Base-by-base conservation (phyloP, 2,888 invertebrate genomes). In the Tetheella fluctuosa region DNA sequence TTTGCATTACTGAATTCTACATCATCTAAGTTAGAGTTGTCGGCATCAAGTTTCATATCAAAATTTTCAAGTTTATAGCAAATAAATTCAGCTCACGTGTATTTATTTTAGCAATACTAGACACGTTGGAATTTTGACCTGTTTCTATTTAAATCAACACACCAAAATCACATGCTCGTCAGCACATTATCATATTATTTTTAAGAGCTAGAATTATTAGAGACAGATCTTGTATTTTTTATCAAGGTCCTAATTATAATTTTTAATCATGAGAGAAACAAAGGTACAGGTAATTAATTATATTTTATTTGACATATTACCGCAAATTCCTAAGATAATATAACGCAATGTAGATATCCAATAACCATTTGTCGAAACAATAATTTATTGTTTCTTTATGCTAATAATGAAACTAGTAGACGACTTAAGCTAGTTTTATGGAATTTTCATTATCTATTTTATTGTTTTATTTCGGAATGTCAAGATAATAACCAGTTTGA, bases 331-430 rank as follows among this genome's bases (percentile, higher is more conserved):
- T 65, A 58, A 76, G 78, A 81, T 82, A 72, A 70, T 81, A 80
- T 79, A 75, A 71, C 69, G 76, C 76, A 78, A 69, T 71, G 60
- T 80, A 73, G 77, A 77, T 83, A 80, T 76, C 81, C 74, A 85
- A 90, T 88, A 89, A 85, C 86, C 85, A 91, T 91, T 91, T 90
- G 91, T 90, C 90, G 84, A 85, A 86, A 85, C 79, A 81, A 80
- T 87, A 89, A 92, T 91, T 89, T 91, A 91, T 87, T 71, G 70
- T 68, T 64, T 72, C 75, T 84, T 85, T 89, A 91, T 91, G 89
- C 71, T 79, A 90, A 90, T 89, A 61, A 58, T 76, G 79, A 82
- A 84, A 86, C 86, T 77, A 84, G 84, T 86, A 86, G 84, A 80
- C 83, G 84, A 84, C 78, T 76, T 69, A 79, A 86, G 80, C 90